Evolutionary conservation across 2,888 invertebrate genomes (phyloP), one percentile per base, ranked within the genome.

Genomic region (Drosophila multiciliata): DNA sequence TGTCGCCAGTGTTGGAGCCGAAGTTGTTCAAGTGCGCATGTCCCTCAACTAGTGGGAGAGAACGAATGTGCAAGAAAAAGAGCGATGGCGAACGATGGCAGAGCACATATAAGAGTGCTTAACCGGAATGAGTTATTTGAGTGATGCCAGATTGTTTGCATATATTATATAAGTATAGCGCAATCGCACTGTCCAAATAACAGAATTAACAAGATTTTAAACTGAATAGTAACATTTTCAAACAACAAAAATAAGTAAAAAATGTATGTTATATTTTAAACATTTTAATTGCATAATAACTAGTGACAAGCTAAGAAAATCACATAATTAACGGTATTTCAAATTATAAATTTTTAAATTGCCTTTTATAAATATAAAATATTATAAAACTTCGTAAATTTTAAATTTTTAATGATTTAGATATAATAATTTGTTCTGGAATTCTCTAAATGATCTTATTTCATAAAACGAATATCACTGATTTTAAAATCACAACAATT

Each of bases 161-260:
- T 4, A 54, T 69, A 66, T 83, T 87, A 83, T 87, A 73, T 83
- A 83, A 83, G 64, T 12, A 54, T 33, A 55, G 61, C 42, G 36
- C 45, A 52, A 57, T 45, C 57, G 68, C 42, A 45, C 26, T 52
- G 23, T 45, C 23, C 26, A n/a, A 68, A 38, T 33, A 9, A 53
- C 9, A 32, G 12, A 20, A 42, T 11, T 26, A 8, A 20, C 17
- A n/a, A n/a, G 15, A 20, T 7, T 35, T 48, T 12, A 15, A 59
- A 0, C 3, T 5, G 32, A 26, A 20, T 20, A 0, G 0, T 4
- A 33, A 9, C 7, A 12, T 35, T 59, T 42, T 35, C 26, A 4
- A 35, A 7, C 45, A 58, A 48, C 12, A 29, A 42, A 26, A 0
- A 17, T 6, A 6, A 3, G 1, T 5, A 17, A 3, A 9, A 17